Evolutionary conservation across 2,113 vertebrate species (phyloP), one percentile per base, ranked within the genome.

Genomic region (Austrofundulus limnaeus): DNA sequence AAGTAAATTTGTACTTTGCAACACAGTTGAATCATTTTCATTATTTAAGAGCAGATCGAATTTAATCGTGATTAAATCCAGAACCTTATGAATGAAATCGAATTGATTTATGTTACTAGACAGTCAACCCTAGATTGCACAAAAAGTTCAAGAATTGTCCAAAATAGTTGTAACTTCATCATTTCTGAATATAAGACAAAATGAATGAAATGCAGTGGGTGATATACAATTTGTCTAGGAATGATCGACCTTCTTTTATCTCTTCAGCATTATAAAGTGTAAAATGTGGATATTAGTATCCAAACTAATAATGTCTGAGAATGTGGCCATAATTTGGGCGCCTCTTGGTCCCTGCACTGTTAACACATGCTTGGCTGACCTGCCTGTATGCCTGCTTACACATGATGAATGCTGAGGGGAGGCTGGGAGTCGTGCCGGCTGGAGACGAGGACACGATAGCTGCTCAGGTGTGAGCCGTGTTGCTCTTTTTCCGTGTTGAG

Each of bases 381-480:
- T 70, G 70, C 66, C 60, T 54, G 39, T 72, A 61, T 60, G 34
- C 70, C 70, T 64, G 60, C 63, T 80, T 45, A 48, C 54, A 58
- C 75, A 55, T 74, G 74, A 75, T 78, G 63, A 67, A 61, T 43
- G 25, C 60, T 54, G 67, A 63, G 66, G 65, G 19, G 61, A 65
- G 52, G 62, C 52, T 19, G 60, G 55, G 43, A 43, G 74, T 52
- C 45, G 42, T 28, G 61, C 74, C 10, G 70, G 77, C 77, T 39
- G 64, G 64, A 77, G 56, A 21, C 14, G 53, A 83, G 83, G 68
- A 68, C 75, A 53, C 0, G 0, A 42, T 28, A 61, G 76, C 62
- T 38, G 78, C 73, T 80, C 80, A 76, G 77, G 75, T 81, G 86
- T 70, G 77, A 70, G 68, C 28, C 50, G 57, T 65, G 64, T 63